Conservation (phyloP, 2,888 invertebrate genomes). For the Poecilobothrus nobilitatus region DNA sequence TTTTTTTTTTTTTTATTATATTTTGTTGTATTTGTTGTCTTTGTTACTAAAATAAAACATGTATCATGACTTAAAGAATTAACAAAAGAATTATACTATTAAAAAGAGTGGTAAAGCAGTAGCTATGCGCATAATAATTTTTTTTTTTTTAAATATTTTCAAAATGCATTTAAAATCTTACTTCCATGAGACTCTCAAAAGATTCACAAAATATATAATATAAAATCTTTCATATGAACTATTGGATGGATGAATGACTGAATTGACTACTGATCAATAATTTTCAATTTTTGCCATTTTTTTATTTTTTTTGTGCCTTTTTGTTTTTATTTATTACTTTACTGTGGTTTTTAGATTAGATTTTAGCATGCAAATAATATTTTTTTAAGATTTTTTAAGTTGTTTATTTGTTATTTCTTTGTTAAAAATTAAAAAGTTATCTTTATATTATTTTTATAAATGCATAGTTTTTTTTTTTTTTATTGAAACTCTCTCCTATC, state of each 20-base stretch:
- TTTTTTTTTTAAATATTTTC: background rate
- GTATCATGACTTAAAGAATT: conserved; percentile 18
- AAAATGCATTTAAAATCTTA: background rate
- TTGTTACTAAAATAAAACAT: too few species aligned
- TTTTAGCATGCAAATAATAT: background rate
- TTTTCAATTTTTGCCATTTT: background rate
- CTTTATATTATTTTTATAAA: too few species aligned
- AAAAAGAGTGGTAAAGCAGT: background rate
- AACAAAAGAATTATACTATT: background rate
- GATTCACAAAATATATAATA: background rate
- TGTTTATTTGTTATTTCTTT: background rate
- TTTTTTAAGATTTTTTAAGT: background rate
- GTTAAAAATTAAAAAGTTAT: too few species aligned
- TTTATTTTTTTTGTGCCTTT: too few species aligned
- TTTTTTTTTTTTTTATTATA: conserved; percentile 17
- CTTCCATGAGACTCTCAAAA: background rate
- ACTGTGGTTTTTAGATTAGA: background rate
- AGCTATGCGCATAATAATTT: too few species aligned
- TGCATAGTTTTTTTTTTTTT: too few species aligned
- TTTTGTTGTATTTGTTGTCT: too few species aligned
- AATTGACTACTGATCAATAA: background rate
- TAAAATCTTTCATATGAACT: background rate
- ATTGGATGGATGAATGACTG: background rate
- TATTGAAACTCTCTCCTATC: too few species aligned
- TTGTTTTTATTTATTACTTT: background rate